Conservation (phyloP, 2,888 invertebrate species). For the Mythimna vitellina region DNA sequence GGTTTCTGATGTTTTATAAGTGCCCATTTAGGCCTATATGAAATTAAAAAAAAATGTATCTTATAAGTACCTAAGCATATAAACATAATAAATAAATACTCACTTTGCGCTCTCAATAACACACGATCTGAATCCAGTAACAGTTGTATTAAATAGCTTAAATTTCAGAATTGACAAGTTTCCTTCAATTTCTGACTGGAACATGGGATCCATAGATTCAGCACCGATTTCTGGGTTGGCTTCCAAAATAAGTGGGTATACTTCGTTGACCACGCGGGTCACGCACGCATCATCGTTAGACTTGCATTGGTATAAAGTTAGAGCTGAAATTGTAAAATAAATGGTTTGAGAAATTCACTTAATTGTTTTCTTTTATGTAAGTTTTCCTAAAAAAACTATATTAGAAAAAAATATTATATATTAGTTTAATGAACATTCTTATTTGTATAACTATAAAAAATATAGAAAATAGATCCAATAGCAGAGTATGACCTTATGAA, state of each 20-base stretch:
- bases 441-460: too few species aligned
- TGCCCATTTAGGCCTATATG: too few species aligned
- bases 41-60: background rate
- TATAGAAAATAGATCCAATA: too few species aligned
- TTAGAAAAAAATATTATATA: too few species aligned
- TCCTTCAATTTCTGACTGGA: constrained; percentile 63
- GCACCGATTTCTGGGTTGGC: constrained; percentile 65
- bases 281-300: constrained; percentile 66
- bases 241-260: constrained; percentile 55
- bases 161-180: constrained; percentile 65
- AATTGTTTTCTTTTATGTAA: background rate
- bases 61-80: too few species aligned
- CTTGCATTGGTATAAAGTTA: constrained; percentile 64
- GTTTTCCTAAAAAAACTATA: background rate
- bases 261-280: constrained; percentile 54
- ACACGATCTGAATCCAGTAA: constrained; percentile 70
- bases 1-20: too few species aligned
- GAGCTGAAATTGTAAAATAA: constrained; percentile 31
- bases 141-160: constrained; percentile 63
- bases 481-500: too few species aligned
- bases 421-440: too few species aligned
- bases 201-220: constrained; percentile 68
- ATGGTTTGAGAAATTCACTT: background rate
- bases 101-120: constrained; percentile 66
- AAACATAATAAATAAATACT: constrained; percentile 42